Percentiles rank a stretch among this genome's conserved stretches.
These are phyloP conservation scores for Kryptolebias ocellatus DNA, from an alignment of 2,797 vertebrate species.

Conservation along the genomic window DNA sequence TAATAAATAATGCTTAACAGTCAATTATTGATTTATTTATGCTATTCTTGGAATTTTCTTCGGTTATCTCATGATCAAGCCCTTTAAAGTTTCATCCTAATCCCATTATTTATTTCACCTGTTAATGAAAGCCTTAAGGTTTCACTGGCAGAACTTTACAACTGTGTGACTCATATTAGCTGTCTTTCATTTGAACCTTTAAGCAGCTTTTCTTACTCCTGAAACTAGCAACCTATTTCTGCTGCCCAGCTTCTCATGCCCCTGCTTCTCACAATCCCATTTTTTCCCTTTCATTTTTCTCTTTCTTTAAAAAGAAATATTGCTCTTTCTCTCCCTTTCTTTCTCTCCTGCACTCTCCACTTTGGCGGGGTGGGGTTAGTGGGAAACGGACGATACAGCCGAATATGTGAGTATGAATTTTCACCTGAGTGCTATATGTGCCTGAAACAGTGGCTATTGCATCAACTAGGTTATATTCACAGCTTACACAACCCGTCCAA, in stretches of 20 bases:
- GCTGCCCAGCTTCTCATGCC: conserved; percentile 59
- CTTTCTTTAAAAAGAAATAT: conserved; percentile 60
- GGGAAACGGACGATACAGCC: conserved; percentile 97
- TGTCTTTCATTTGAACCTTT: conserved; percentile 35
- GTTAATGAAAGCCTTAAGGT: conserved; percentile 8
- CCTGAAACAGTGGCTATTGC: conserved; percentile 75
- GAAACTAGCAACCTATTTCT: conserved; percentile 66
- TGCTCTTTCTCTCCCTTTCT: conserved; percentile 54
- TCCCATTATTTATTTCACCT: not conserved
- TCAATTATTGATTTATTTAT: not conserved
- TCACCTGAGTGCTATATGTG: conserved; percentile 72
- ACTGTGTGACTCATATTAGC: conserved; percentile 15
- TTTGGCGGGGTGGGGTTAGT: conserved; percentile 85
- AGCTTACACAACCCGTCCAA: conserved; percentile 20
- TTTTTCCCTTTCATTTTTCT: conserved; percentile 69
- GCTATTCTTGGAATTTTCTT: not conserved
- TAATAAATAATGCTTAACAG: not conserved
- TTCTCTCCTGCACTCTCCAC: conserved; percentile 74
- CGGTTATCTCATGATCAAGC: not conserved
- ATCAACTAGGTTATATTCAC: conserved; percentile 62
- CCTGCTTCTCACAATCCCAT: conserved; percentile 70
- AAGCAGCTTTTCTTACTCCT: conserved; percentile 53
- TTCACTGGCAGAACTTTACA: conserved; percentile 18
- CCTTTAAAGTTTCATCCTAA: not conserved
- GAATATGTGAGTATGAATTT: conserved; percentile 94